These are phyloP conservation scores for Acanthiza pusilla DNA, from an alignment of 2,797 vertebrate species.

Conservation along the genomic window DNA sequence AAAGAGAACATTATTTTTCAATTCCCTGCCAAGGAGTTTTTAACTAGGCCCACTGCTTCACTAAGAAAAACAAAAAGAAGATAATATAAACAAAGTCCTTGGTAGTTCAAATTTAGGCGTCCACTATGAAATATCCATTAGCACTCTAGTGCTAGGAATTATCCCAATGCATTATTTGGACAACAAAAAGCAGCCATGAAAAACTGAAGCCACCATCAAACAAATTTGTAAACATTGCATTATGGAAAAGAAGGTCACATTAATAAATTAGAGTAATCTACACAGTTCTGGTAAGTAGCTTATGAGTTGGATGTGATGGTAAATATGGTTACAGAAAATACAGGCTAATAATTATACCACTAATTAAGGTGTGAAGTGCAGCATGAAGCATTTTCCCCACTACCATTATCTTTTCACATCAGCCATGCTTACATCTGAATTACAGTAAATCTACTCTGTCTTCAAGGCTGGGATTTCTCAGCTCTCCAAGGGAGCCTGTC, in stretches of 20 bases:
- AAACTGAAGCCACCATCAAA: neutral
- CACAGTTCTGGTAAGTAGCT: neutral
- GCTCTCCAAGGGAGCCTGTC: neutral
- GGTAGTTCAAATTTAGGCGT: neutral
- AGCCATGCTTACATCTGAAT: neutral
- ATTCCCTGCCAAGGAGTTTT: neutral
- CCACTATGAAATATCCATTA: neutral
- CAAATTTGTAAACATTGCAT: neutral
- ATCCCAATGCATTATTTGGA: neutral
- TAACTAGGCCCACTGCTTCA: neutral
- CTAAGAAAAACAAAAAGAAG: neutral
- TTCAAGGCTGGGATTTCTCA: neutral
- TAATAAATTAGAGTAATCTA: neutral
- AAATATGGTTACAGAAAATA: neutral
- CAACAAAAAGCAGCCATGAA: neutral
- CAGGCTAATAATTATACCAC: neutral
- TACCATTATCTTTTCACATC: neutral
- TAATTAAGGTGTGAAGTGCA: neutral
- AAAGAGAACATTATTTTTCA: neutral
- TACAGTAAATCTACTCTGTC: neutral
- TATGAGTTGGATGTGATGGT: neutral
- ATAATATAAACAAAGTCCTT: neutral
- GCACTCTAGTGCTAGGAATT: neutral
- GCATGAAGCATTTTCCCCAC: neutral
- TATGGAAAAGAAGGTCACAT: neutral